Percentiles rank a stretch among this genome's conserved stretches.
These are phyloP conservation scores for Formica selysi DNA, from an alignment of 1,140 invertebrate species.

Conservation along the genomic window DNA sequence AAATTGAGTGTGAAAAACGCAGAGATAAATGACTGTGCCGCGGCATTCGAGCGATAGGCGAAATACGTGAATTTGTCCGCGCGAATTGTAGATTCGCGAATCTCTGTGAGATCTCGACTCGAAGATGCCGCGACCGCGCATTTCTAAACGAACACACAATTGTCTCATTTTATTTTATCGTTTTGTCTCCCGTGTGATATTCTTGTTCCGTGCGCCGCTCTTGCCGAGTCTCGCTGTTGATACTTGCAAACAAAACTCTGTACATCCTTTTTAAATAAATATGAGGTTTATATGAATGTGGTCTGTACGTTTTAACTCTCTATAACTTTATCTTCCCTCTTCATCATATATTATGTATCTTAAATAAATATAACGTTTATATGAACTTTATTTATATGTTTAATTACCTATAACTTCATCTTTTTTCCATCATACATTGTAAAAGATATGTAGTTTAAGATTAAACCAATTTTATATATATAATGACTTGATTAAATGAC, in stretches of 20 bases:
- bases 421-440: no score
- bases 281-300: conserved; percentile 84
- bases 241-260: conserved; percentile 86
- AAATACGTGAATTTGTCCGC: conserved; percentile 13
- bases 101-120: conserved; percentile 62
- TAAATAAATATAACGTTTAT: not conserved
- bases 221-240: conserved; percentile 86
- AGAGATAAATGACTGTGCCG: conserved; percentile 59
- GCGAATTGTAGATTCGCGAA: conserved; percentile 61
- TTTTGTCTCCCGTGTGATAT: conserved; percentile 84
- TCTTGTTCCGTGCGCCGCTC: conserved; percentile 84
- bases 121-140: conserved; percentile 53
- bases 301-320: not conserved
- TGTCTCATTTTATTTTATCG: conserved; percentile 66
- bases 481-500: no score
- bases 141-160: conserved; percentile 67
- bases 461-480: no score
- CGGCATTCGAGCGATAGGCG: conserved; percentile 60
- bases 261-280: conserved; percentile 87
- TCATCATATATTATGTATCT: not conserved
- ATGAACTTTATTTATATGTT: not conserved
- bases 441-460: no score
- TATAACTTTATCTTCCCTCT: not conserved
- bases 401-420: no score
- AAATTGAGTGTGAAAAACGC: conserved; percentile 38